phyloP scores from a whole-genome alignment of 2,888 invertebrate species.

The Acanthacorydalis orientalis region DNA sequence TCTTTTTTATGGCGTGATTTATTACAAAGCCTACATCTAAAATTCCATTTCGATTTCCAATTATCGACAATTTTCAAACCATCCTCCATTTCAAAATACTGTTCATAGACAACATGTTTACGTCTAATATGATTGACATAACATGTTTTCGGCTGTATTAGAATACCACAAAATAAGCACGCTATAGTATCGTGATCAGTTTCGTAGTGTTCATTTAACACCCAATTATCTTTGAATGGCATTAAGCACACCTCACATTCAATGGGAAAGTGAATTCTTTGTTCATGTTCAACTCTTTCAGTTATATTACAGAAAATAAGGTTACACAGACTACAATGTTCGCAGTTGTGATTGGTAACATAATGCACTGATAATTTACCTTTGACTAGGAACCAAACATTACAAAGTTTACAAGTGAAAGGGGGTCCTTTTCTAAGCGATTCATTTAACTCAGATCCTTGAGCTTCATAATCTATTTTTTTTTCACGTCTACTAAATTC shows the following conservation, averaged over 20 bases:
- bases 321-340: conserved; percentile 9
- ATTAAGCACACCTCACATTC: not conserved
- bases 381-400: conserved; percentile 12
- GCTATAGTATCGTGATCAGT: conserved; percentile 1
- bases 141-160: conserved; percentile 2
- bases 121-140: conserved; percentile 1
- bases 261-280: conserved; percentile 1
- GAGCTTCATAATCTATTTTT: conserved; percentile 3
- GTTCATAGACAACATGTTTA: conserved; percentile 2
- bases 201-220: conserved; percentile 1
- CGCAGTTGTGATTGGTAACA: conserved; percentile 12
- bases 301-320: conserved; percentile 2
- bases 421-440: conserved; percentile 2
- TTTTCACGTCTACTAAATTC: conserved; percentile 2
- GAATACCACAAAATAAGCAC: conserved; percentile 1
- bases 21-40: conserved; percentile 1
- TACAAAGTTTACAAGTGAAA: conserved; percentile 7
- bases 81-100: not conserved
- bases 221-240: not conserved
- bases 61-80: conserved; percentile 1
- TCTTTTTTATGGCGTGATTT: conserved; percentile 1
- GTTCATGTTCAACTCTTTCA: not conserved
- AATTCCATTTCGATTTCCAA: conserved; percentile 3
- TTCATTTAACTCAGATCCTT: conserved; percentile 5
- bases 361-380: conserved; percentile 13